Evolutionary conservation across 2,113 vertebrate species (phyloP), one percentile per base, ranked within the genome.

Genomic region (Phrynosoma platyrhinos): DNA sequence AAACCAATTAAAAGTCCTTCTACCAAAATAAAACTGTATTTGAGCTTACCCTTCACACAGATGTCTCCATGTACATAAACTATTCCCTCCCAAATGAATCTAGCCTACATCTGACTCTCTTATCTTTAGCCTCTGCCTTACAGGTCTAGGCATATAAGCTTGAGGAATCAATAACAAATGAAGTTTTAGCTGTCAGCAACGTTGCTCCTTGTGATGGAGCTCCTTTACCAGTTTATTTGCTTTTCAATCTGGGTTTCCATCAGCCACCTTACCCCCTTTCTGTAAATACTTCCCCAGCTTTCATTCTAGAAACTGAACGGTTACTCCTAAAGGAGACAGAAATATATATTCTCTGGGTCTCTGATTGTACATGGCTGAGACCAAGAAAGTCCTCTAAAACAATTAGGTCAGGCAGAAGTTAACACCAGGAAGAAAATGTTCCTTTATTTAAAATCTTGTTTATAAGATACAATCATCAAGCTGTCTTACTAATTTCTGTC

Each of bases 1-100:
- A 91, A 95, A 93, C 91, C 94, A 94, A 86, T 94, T 93, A 93
- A 91, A 88, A 90, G 27, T 52, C 69, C 92, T 86, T 87, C 91
- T 91, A 74, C 87, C 72, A 86, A 66, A 52, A 20, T 0, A 83
- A 42, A 77, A 53, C 42, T 91, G 30, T 90, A 55, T 76, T 66
- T 69, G 87, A 91, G 92, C 75, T 12, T 27, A 3, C 4, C 66
- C 72, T 66, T 79, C 36, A 32, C 4, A 40, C 53, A 36, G 21
- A 77, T 72, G 66, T 74, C 69, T 36, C 76, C 74, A 80, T 13
- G 36, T 0, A 0, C 42, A 16, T 23, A 25, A 58, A 62, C 36
- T n/a, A 72, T 87, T 23, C 32, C 42, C 27, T 76, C 53, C 40
- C 27, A 47, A 20, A 62, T 47, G 23, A 72, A 21, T 7, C 20